Conservation (phyloP, 2,797 vertebrate species). For the Novumbra hubbsi region DNA sequence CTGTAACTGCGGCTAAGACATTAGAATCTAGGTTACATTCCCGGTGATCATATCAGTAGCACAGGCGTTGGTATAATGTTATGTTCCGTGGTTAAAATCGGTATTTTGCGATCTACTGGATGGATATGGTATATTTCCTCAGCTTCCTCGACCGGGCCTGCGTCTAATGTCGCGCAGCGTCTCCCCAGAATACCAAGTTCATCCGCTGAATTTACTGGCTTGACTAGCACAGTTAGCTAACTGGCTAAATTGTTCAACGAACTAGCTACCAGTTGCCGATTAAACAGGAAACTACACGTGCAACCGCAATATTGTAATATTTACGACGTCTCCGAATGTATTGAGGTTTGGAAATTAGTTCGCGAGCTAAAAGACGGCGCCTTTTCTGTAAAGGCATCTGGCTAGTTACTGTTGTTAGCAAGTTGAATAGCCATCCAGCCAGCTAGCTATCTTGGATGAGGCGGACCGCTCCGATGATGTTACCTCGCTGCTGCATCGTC, state of each 20-base stretch:
- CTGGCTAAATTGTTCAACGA: neutral
- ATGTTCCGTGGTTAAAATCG: neutral
- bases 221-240: neutral
- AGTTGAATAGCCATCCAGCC: conserved; percentile 6
- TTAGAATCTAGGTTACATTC: neutral
- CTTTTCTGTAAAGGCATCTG: conserved; percentile 34
- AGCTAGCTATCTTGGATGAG: conserved; percentile 52
- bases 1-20: too few species aligned
- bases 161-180: conserved; percentile 27
- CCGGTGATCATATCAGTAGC: neutral
- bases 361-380: conserved; percentile 21
- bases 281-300: neutral
- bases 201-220: conserved; percentile 34
- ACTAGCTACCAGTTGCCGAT: neutral
- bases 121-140: neutral
- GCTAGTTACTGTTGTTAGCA: neutral
- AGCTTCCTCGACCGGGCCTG: conserved; percentile 25
- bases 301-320: neutral
- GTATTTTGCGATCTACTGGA: neutral
- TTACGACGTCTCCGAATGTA: neutral
- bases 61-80: neutral
- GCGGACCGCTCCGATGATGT: conserved; percentile 27
- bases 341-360: conserved; percentile 9
- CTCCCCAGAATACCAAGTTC: conserved; percentile 61
- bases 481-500: conserved; percentile 63